A percentile compares a stretch with the other conserved stretches of the same genome.
Conservation (phyloP, 1,140 invertebrate genomes). For the Trichomalopsis sarcophagae region DNA sequence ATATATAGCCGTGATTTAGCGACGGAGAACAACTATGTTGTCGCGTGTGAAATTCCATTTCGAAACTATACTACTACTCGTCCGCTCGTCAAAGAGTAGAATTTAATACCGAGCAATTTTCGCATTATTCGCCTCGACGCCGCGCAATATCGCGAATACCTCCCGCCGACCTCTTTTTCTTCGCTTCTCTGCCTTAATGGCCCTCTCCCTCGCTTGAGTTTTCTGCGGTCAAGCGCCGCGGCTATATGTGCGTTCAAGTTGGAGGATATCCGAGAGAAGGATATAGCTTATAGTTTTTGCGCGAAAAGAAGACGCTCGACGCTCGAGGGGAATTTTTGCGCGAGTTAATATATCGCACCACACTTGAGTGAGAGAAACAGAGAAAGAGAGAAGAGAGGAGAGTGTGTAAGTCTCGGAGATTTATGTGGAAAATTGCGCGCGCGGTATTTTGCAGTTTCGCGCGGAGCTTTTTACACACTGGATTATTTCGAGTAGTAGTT, state of each 20-base stretch:
- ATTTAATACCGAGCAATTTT: constrained; percentile 43
- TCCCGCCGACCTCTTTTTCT: background rate
- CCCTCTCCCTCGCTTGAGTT: background rate
- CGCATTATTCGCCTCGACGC: constrained; percentile 24
- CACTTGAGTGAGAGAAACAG: too few species aligned
- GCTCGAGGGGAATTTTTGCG: background rate
- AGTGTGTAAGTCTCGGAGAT: background rate
- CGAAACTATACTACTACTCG: background rate
- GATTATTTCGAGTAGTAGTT: too few species aligned
- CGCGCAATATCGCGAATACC: constrained; percentile 33
- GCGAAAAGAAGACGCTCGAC: too few species aligned
- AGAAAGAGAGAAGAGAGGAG: too few species aligned
- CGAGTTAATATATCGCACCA: background rate
- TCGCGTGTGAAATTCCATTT: constrained; percentile 35
- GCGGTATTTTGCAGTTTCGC: background rate
- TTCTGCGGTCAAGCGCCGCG: background rate
- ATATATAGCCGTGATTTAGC: background rate
- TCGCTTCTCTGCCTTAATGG: background rate
- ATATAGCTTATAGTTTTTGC: too few species aligned
- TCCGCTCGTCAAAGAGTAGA: constrained; percentile 35
- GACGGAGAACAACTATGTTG: background rate
- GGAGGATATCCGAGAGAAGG: background rate
- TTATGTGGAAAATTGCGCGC: background rate
- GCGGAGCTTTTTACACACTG: too few species aligned
- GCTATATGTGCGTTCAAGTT: background rate